Evolutionary conservation across 2,797 vertebrate genomes (phyloP).

Genomic region (Eulemur albifrons): DNA sequence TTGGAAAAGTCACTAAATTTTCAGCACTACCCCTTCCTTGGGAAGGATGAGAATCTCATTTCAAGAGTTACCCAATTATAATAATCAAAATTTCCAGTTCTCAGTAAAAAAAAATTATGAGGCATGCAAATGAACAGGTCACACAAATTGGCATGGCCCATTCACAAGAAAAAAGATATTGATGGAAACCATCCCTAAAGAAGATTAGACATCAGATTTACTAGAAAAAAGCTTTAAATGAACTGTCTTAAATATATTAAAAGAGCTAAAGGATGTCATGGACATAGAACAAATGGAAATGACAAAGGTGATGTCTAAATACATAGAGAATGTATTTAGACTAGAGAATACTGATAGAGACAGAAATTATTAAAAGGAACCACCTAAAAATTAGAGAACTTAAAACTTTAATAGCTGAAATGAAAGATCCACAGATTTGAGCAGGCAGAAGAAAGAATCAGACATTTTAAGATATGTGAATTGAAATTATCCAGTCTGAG

Average conservation of each 20-base stretch:
- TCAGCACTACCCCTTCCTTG: background rate
- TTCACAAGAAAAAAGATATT: background rate
- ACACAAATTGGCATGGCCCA: background rate
- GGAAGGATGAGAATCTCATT: background rate
- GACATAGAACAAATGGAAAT: background rate
- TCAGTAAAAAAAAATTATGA: background rate
- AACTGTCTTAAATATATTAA: no score
- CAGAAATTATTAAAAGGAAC: background rate
- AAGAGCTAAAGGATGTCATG: background rate
- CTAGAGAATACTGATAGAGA: background rate
- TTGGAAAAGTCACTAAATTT: background rate
- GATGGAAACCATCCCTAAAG: background rate
- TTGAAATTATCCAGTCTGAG: no score
- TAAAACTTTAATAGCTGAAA: background rate
- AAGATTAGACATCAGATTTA: background rate
- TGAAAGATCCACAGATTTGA: no score
- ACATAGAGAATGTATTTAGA: background rate
- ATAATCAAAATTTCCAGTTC: no score
- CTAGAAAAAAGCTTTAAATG: no score
- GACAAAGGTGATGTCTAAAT: background rate
- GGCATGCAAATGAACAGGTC: background rate
- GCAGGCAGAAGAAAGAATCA: no score
- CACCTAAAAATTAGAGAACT: background rate
- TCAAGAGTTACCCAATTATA: background rate
- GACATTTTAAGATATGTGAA: no score